Percentiles rank a stretch among this genome's conserved stretches.
Evolutionary conservation across 2,888 invertebrate genomes (phyloP).

Genomic region (Dromius quadrimaculatus): DNA sequence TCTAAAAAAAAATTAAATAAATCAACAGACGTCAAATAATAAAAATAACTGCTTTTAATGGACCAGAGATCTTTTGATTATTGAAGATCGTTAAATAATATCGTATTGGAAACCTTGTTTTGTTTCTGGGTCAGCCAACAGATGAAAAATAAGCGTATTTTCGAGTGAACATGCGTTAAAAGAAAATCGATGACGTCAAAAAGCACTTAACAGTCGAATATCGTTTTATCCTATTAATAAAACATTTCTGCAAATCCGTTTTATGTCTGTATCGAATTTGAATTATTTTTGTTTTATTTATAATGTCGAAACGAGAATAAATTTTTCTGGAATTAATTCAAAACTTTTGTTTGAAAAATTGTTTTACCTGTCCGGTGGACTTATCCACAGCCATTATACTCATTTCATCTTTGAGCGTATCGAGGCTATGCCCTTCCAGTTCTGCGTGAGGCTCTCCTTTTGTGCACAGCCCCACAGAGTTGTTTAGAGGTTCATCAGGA

Average conservation of each 20-base stretch:
- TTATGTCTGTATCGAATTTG: background rate
- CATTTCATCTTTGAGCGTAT: slow-evolving; percentile 80
- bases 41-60: too few relatives aligned
- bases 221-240: slow-evolving; percentile 7
- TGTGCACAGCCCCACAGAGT: slow-evolving; percentile 79
- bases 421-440: slow-evolving; percentile 78
- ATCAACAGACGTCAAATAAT: too few relatives aligned
- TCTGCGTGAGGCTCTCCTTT: slow-evolving; percentile 79
- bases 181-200: slow-evolving; percentile 16
- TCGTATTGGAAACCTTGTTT: too few relatives aligned
- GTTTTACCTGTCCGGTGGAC: slow-evolving; percentile 73
- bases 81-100: too few relatives aligned
- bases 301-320: background rate
- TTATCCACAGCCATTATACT: slow-evolving; percentile 77
- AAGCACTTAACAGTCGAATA: background rate
- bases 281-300: slow-evolving; percentile 5
- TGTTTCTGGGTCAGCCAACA: background rate
- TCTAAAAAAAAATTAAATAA: slow-evolving; percentile 65
- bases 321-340: too few relatives aligned
- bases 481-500: slow-evolving; percentile 86
- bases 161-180: background rate
- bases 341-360: background rate
- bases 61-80: too few relatives aligned
- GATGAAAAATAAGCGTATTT: slow-evolving; percentile 4
- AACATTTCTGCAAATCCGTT: background rate